Evolutionary conservation across 2,797 vertebrate genomes (phyloP).

Genomic region (Buphagus erythrorhynchus): DNA sequence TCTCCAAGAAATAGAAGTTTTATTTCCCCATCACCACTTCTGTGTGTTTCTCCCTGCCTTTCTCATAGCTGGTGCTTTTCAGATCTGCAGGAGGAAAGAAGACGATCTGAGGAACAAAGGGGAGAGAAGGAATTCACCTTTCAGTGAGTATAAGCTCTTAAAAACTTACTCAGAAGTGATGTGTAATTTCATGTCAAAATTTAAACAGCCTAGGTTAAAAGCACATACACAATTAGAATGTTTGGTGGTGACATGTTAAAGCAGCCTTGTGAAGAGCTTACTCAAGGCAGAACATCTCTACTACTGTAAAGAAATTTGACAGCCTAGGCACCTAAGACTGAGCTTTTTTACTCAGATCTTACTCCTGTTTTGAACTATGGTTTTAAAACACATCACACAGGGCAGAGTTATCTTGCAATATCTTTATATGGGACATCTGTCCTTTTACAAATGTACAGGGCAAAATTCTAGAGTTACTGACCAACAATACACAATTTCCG

Average conservation of each 20-base stretch:
- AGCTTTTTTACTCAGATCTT: neutral
- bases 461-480: neutral
- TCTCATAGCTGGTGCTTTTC: neutral
- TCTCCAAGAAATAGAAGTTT: neutral
- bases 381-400: neutral
- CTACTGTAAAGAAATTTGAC: neutral
- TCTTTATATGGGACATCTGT: neutral
- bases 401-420: neutral
- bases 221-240: neutral
- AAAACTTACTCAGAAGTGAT: neutral
- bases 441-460: neutral
- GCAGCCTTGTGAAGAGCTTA: neutral
- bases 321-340: neutral
- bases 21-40: neutral
- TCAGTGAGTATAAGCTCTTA: neutral
- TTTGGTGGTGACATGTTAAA: neutral
- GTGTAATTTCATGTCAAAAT: neutral
- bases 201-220: neutral
- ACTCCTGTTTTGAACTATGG: neutral
- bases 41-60: neutral
- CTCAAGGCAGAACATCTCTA: neutral
- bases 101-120: neutral
- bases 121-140: neutral
- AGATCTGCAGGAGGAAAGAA: neutral
- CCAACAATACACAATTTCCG: neutral